Evolutionary conservation across 2,113 vertebrate genomes (phyloP).

Genomic region (Nannospalax galili): DNA sequence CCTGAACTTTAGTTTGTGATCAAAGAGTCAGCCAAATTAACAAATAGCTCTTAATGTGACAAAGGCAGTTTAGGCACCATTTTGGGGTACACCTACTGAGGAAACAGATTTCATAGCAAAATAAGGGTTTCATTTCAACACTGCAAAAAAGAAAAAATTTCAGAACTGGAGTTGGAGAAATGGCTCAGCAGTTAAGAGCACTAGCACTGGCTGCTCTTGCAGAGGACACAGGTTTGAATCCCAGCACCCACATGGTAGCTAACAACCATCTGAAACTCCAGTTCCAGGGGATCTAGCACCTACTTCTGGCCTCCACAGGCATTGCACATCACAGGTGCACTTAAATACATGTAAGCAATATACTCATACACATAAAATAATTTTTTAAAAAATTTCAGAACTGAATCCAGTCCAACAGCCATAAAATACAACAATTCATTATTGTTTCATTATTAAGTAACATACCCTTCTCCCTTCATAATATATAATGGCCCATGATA

Average conservation of each 20-base stretch:
- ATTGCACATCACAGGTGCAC: too few relatives aligned
- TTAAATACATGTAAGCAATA: too few relatives aligned
- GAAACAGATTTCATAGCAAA: conserved; percentile 40
- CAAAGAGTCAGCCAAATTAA: not conserved
- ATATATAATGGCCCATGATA: not conserved
- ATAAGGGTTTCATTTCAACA: conserved; percentile 46
- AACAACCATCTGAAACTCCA: too few relatives aligned
- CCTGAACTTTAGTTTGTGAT: not conserved
- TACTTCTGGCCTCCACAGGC: too few relatives aligned
- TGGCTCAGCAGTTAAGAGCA: too few relatives aligned
- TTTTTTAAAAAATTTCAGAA: conserved; percentile 23
- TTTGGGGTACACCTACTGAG: not conserved
- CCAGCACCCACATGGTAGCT: too few relatives aligned
- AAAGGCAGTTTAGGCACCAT: not conserved
- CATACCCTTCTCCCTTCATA: not conserved
- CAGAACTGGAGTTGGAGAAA: too few relatives aligned
- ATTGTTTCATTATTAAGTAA: conserved; percentile 43
- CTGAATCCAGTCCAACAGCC: not conserved
- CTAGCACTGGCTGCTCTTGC: too few relatives aligned
- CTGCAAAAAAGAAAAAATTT: not conserved
- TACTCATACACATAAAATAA: too few relatives aligned
- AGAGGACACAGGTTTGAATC: too few relatives aligned
- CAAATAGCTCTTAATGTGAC: not conserved
- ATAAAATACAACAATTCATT: conserved; percentile 44
- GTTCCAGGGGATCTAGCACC: too few relatives aligned